Conservation (phyloP, 2,113 vertebrate genomes). For the Rhineura floridana region DNA sequence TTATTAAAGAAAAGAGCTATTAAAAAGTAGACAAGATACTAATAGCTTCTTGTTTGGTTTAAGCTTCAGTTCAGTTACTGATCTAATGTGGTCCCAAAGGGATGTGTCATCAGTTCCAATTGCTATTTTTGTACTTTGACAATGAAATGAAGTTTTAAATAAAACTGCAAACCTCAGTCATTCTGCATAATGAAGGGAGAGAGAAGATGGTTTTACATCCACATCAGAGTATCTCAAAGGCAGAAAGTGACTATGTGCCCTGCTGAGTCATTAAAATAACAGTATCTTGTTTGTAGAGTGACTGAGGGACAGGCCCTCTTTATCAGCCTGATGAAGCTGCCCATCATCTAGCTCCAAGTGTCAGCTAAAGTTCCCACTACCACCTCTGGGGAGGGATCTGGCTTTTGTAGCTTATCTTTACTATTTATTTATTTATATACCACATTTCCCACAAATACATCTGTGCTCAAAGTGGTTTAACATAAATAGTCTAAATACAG, state of each 20-base stretch:
- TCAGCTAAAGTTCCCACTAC: not conserved
- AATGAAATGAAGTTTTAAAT: conserved; percentile 23
- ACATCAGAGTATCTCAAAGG: conserved; percentile 16
- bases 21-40: not conserved
- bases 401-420: too few relatives aligned
- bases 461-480: too few relatives aligned
- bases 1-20: conserved; percentile 35
- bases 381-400: too few relatives aligned
- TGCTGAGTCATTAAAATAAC: not conserved
- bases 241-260: not conserved
- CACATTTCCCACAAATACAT: too few relatives aligned
- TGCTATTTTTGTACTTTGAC: not conserved
- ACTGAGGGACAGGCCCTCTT: not conserved
- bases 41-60: not conserved
- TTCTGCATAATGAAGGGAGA: not conserved
- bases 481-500: too few relatives aligned
- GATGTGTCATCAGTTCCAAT: not conserved
- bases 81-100: not conserved
- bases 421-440: too few relatives aligned
- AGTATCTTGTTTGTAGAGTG: conserved; percentile 4
- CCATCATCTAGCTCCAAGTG: not conserved
- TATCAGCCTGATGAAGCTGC: not conserved
- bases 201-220: not conserved
- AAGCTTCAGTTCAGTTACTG: not conserved
- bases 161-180: not conserved